phyloP scores from a whole-genome alignment of 2,888 invertebrate species.

The Pharmacophagus antenor region DNA sequence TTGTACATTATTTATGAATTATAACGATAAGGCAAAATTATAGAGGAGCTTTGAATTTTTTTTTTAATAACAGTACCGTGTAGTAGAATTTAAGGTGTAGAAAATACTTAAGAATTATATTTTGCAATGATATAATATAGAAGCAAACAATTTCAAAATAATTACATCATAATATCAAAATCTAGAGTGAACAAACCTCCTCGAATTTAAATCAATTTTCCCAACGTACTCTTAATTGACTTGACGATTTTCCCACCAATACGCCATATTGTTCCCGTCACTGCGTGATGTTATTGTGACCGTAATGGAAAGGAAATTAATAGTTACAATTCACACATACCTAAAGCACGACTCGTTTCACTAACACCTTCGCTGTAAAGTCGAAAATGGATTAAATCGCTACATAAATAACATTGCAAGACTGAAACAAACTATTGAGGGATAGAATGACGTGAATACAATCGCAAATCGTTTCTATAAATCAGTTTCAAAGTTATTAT shows the following conservation, averaged over 20 bases:
- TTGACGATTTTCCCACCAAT: conserved; percentile 67
- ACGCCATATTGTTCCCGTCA: conserved; percentile 63
- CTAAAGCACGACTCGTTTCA: conserved; percentile 29
- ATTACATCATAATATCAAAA: conserved; percentile 13
- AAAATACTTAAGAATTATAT: background rate
- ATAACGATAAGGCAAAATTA: too few relatives aligned
- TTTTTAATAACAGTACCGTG: too few relatives aligned
- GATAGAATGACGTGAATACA: conserved; percentile 44
- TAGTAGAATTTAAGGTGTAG: background rate
- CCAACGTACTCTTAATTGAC: conserved; percentile 52
- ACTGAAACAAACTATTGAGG: conserved; percentile 47
- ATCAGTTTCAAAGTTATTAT: conserved; percentile 48
- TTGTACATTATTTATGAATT: too few relatives aligned
- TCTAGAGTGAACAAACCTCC: conserved; percentile 19
- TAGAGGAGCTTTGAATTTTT: too few relatives aligned
- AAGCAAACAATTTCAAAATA: background rate
- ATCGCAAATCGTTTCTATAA: conserved; percentile 43
- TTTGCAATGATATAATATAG: background rate
- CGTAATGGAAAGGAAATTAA: conserved; percentile 73
- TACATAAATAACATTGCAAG: conserved; percentile 33
- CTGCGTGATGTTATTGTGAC: conserved; percentile 66
- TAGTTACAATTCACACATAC: conserved; percentile 55
- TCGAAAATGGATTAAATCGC: conserved; percentile 34
- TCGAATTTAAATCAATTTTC: conserved; percentile 37
- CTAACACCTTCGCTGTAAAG: conserved; percentile 37